Evolutionary conservation across 1,140 invertebrate genomes (phyloP).

Genomic region (Zaprionus tsacasi): DNA sequence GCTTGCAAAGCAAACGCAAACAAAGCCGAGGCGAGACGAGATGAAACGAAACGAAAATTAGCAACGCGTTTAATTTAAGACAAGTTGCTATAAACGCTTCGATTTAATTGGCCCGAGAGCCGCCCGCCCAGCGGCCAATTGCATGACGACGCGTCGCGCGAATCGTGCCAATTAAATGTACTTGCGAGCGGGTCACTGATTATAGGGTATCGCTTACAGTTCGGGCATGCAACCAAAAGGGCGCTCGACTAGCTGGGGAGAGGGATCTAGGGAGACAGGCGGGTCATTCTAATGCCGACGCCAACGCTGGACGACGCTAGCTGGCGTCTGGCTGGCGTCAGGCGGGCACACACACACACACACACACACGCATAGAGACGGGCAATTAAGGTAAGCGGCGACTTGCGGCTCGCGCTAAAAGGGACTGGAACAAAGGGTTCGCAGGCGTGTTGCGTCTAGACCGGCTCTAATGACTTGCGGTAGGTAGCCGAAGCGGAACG

Average conservation of each 20-base stretch:
- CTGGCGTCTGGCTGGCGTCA: constrained; percentile 50
- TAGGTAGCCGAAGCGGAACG: constrained; percentile 48
- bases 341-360: constrained; percentile 21
- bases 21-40: neutral
- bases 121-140: constrained; percentile 57
- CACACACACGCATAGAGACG: neutral
- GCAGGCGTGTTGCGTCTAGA: constrained; percentile 71
- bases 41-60: constrained; percentile 32
- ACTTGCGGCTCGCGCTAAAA: constrained; percentile 36
- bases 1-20: neutral
- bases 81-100: constrained; percentile 68
- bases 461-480: constrained; percentile 71
- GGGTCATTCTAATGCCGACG: constrained; percentile 64
- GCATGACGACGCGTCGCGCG: constrained; percentile 65
- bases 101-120: constrained; percentile 62
- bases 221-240: constrained; percentile 14
- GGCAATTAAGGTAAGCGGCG: constrained; percentile 47
- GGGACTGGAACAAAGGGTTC: constrained; percentile 66
- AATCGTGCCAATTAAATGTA: constrained; percentile 77
- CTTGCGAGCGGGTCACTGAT: constrained; percentile 50
- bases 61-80: constrained; percentile 53
- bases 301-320: constrained; percentile 57
- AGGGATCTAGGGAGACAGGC: too few species aligned
- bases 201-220: constrained; percentile 61
- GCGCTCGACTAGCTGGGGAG: neutral